A percentile compares a stretch with the other conserved stretches of the same genome.
These are phyloP conservation scores for Corvus hawaiiensis DNA, from an alignment of 2,113 vertebrate species.

Conservation along the genomic window DNA sequence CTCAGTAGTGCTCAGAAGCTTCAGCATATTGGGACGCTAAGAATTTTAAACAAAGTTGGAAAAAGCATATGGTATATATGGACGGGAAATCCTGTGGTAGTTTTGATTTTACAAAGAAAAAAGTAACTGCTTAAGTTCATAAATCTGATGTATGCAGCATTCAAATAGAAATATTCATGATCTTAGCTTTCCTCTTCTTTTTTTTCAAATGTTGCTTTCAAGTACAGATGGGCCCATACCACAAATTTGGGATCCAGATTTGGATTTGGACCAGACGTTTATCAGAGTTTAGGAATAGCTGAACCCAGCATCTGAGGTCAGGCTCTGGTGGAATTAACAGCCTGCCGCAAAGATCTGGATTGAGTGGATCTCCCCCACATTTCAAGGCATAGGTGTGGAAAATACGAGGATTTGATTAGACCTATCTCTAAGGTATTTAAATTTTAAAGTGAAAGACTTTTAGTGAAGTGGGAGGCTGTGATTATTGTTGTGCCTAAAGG, in stretches of 20 bases:
- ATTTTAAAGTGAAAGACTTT: neutral
- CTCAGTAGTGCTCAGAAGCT: neutral
- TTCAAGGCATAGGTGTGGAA: neutral
- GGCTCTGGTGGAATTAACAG: neutral
- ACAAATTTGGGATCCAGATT: slow-evolving; percentile 41
- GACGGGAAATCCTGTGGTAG: slow-evolving; percentile 44
- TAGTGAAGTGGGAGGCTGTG: neutral
- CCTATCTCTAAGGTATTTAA: neutral
- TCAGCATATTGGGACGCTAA: neutral
- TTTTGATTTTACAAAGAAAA: slow-evolving; percentile 28
- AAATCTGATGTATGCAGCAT: slow-evolving; percentile 32
- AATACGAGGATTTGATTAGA: neutral
- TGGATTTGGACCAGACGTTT: neutral
- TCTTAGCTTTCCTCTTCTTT: slow-evolving; percentile 1
- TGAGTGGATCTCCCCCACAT: neutral
- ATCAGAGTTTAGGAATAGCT: neutral
- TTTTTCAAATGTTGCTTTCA: neutral
- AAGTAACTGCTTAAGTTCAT: slow-evolving; percentile 1
- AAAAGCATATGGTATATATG: slow-evolving; percentile 32
- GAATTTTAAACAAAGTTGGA: neutral
- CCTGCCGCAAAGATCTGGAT: neutral
- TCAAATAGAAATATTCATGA: slow-evolving; percentile 12
- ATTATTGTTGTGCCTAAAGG: neutral
- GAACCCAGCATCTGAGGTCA: neutral
- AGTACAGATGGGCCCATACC: slow-evolving; percentile 1